Evolutionary conservation across 2,888 invertebrate genomes (phyloP).

Genomic region (Ethmia dodecea): DNA sequence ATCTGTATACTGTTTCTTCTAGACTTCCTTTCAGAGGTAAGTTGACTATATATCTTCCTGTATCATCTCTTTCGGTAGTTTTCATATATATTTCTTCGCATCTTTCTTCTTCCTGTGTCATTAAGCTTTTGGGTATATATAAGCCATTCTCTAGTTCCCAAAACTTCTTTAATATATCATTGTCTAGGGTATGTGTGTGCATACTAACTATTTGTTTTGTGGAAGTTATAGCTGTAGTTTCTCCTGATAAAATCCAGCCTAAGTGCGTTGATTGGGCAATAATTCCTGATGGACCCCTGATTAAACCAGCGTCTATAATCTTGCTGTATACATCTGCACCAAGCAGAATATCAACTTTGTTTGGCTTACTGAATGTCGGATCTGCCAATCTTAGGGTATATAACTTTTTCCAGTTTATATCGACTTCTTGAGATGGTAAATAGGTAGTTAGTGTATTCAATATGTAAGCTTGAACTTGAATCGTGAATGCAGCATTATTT

Average conservation of each 20-base stretch:
- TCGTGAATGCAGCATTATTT: background rate
- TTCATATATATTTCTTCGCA: constrained; percentile 15
- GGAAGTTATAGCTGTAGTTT: background rate
- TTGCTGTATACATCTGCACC: constrained; percentile 10
- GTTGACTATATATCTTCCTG: constrained; percentile 18
- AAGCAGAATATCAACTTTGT: constrained; percentile 16
- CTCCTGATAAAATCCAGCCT: constrained; percentile 22
- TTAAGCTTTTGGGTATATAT: constrained; percentile 5
- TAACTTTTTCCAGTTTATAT: background rate
- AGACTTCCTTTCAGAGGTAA: constrained; percentile 17
- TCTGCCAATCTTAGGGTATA: constrained; percentile 8
- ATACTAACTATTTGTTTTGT: too few species aligned
- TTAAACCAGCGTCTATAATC: constrained; percentile 14
- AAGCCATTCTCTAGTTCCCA: constrained; percentile 23
- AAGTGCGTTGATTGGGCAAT: constrained; percentile 17
- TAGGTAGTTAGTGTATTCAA: background rate
- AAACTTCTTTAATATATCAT: constrained; percentile 18
- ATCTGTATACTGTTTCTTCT: too few species aligned
- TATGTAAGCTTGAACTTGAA: background rate
- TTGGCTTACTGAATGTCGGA: constrained; percentile 6
- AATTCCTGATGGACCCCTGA: constrained; percentile 8
- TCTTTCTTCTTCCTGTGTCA: constrained; percentile 17
- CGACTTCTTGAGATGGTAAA: background rate
- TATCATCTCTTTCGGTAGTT: constrained; percentile 13
- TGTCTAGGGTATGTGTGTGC: constrained; percentile 2